A percentile compares a stretch with the other conserved stretches of the same genome.
Conservation (phyloP, 2,888 invertebrate species). For the Himalopsyche tibetana region DNA sequence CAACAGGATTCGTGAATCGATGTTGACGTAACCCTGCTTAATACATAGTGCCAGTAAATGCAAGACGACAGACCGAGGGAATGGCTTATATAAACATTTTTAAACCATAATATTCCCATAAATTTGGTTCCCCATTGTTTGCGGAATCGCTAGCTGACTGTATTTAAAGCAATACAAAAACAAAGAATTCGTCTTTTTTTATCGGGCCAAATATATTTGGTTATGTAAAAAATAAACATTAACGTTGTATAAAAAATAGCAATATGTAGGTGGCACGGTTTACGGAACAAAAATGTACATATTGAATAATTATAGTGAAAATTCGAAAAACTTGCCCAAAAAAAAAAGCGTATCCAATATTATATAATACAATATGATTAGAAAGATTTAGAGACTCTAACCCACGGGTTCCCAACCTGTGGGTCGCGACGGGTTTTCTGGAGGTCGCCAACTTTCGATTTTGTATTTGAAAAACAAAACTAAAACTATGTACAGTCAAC, state of each 20-base stretch:
- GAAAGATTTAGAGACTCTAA: too few relatives aligned
- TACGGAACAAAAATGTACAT: background rate
- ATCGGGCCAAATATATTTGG: conserved; percentile 38
- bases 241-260: background rate
- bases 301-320: too few relatives aligned
- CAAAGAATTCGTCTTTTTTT: conserved; percentile 52
- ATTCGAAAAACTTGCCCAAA: too few relatives aligned
- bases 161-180: conserved; percentile 58
- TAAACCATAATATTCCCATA: conserved; percentile 60
- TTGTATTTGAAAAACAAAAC: too few relatives aligned
- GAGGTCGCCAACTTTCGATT: too few relatives aligned
- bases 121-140: conserved; percentile 58
- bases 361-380: too few relatives aligned
- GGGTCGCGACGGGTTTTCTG: too few relatives aligned
- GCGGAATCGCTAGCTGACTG: conserved; percentile 41
- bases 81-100: conserved; percentile 37
- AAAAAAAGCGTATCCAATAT: too few relatives aligned
- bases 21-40: background rate
- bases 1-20: background rate
- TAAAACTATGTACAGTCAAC: too few relatives aligned
- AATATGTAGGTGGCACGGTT: background rate
- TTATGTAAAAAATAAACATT: conserved; percentile 41
- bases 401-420: too few relatives aligned
- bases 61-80: background rate
- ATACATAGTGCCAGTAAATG: background rate